Base-by-base conservation (phyloP, 2,888 invertebrate genomes). In the Thyatira batis region DNA sequence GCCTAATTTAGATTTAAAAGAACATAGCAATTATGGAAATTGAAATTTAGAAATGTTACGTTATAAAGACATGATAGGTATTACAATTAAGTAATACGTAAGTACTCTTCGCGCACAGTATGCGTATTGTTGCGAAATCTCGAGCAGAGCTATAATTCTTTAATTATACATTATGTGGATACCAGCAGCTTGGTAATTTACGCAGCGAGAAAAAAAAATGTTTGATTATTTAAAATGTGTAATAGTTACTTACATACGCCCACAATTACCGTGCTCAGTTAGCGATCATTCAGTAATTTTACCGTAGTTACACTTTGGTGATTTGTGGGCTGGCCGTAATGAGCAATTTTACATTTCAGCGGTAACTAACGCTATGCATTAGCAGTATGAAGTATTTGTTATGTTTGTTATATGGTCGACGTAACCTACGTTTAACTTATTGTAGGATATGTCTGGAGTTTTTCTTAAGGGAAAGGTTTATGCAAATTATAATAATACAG, bases 161-260 rank as follows among this genome's bases (percentile, higher is more conserved):
- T 48, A 13, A 27, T 27, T 27, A 17, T 46, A 46, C 48, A 48
- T 27, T 48, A 48, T 48, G 48, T 28, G 48, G 27, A 20, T 48
- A 10, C 17, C 6, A 6, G 17, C 13, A 45, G 20, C 28, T 48
- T 2, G 9, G 25, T 39, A 48, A 49, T 27, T 9, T 28, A 25
- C n/a, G 50, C 17, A 23, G 27, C 17, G 25, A 11, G 21, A 30
- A 27, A 49, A 46, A 49, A 33, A 33, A 43, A 39, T 11, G 25
- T 33, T 48, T 33, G 33, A 45, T 30, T 21, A 23, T 17, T 45
- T 33, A 46, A 51, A 45, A 51, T 51, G 13, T 51, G 51, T 33
- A 46, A 50, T 44, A 23, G 30, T 23, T 13, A 25, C 13, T 51
- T 45, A 52, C 27, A 50, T 52, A 49, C 50, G 52, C 52, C 53